phyloP scores from a whole-genome alignment of 2,113 vertebrate genomes.

The Platanista minor region DNA sequence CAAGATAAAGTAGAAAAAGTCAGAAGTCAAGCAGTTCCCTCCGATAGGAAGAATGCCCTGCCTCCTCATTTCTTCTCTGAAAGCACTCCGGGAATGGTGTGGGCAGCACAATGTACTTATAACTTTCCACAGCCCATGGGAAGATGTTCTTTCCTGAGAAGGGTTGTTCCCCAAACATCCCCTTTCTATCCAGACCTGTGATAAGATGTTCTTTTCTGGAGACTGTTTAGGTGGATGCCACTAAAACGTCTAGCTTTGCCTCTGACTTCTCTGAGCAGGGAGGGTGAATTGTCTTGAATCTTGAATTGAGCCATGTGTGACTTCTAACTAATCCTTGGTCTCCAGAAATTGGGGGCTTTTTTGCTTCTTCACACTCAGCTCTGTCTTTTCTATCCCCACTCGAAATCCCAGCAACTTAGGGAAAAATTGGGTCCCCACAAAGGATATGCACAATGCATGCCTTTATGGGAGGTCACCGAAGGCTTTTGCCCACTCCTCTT shows the following conservation, averaged over 20 bases:
- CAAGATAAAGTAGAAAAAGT: background rate
- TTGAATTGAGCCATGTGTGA: background rate
- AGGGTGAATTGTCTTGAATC: background rate
- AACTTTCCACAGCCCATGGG: background rate
- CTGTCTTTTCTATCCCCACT: background rate
- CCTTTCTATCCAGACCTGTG: background rate
- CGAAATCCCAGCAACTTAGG: background rate
- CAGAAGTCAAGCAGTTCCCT: background rate
- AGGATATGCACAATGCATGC: background rate
- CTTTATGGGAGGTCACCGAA: background rate
- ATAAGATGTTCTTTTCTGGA: constrained; percentile 12
- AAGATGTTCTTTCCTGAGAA: constrained; percentile 15
- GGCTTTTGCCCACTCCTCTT: background rate
- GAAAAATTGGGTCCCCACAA: background rate
- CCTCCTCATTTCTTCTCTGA: background rate
- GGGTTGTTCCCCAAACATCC: background rate
- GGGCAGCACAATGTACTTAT: background rate
- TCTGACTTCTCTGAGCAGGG: background rate
- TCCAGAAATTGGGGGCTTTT: background rate
- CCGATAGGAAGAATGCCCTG: background rate
- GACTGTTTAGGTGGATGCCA: background rate
- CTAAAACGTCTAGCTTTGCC: background rate
- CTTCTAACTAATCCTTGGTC: background rate
- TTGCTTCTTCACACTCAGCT: background rate
- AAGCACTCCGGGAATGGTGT: background rate